Conservation (phyloP, 2,113 vertebrate species). For the Scytalopus superciliaris region DNA sequence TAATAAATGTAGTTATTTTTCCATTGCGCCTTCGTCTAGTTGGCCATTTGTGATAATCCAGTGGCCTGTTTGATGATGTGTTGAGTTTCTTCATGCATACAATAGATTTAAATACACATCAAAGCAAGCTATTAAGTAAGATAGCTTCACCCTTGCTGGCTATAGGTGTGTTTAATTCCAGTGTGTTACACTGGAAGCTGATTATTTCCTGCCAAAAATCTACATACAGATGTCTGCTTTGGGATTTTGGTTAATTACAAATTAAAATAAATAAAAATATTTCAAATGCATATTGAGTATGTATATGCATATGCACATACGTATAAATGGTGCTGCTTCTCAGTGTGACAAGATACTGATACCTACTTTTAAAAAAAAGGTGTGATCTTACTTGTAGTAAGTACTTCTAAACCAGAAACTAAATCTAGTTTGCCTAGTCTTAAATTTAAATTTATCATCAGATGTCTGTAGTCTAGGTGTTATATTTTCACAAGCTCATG, state of each 20-base stretch:
- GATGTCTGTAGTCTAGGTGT: background rate
- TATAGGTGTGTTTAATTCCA: background rate
- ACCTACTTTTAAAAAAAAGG: background rate
- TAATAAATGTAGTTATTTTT: slow-evolving; percentile 66
- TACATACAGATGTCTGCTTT: background rate
- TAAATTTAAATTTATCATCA: background rate
- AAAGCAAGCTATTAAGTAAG: background rate
- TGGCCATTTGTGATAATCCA: background rate
- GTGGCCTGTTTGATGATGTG: background rate
- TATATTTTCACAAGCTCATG: background rate
- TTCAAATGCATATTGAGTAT: background rate
- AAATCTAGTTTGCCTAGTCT: background rate
- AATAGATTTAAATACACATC: background rate
- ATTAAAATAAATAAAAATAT: background rate
- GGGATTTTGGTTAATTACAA: background rate
- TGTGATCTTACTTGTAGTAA: background rate
- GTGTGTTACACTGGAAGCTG: background rate
- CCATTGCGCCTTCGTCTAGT: background rate
- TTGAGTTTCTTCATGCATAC: slow-evolving; percentile 13
- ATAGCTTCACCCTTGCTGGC: background rate
- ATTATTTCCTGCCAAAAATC: background rate
- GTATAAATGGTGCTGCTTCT: background rate
- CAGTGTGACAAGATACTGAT: background rate
- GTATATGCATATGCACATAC: background rate
- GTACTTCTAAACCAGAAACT: background rate